These are phyloP conservation scores for Capricornis sumatraensis DNA, from an alignment of 2,113 vertebrate genomes.

Conservation along the genomic window DNA sequence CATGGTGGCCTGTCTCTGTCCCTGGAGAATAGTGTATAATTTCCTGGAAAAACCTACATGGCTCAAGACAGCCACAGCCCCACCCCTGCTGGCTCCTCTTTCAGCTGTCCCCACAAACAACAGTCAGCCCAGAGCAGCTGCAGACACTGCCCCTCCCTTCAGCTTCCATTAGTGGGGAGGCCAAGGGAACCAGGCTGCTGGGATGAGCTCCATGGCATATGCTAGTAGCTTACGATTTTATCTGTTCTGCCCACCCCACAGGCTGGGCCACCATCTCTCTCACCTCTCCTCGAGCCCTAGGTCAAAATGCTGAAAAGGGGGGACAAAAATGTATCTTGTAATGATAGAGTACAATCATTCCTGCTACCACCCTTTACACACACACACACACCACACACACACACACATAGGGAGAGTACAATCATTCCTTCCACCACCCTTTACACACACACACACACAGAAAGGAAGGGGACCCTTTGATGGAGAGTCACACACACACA, in stretches of 20 bases:
- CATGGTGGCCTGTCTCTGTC: constrained; percentile 22
- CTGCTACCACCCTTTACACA: neutral
- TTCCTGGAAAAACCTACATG: constrained; percentile 53
- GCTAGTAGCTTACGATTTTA: neutral
- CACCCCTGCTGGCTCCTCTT: constrained; percentile 63
- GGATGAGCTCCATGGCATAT: neutral
- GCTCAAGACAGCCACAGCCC: constrained; percentile 48
- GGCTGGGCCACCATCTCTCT: neutral
- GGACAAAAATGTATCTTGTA: neutral
- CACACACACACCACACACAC: neutral
- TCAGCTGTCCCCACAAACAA: constrained; percentile 71
- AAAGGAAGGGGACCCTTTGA: neutral
- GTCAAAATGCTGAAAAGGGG: neutral
- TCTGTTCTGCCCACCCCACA: neutral
- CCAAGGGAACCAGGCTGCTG: neutral
- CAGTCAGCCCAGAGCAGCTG: constrained; percentile 56
- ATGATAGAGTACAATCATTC: neutral
- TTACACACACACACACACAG: neutral
- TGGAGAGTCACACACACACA: too few relatives aligned
- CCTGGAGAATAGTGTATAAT: constrained; percentile 53
- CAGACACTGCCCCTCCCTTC: constrained; percentile 43
- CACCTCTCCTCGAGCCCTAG: neutral
- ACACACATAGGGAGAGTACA: neutral
- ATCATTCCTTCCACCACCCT: too few relatives aligned
- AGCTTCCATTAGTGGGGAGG: neutral